Percentiles rank a stretch among this genome's conserved stretches.
Evolutionary conservation across 2,113 vertebrate genomes (phyloP).

Genomic region (Callorhinus ursinus): DNA sequence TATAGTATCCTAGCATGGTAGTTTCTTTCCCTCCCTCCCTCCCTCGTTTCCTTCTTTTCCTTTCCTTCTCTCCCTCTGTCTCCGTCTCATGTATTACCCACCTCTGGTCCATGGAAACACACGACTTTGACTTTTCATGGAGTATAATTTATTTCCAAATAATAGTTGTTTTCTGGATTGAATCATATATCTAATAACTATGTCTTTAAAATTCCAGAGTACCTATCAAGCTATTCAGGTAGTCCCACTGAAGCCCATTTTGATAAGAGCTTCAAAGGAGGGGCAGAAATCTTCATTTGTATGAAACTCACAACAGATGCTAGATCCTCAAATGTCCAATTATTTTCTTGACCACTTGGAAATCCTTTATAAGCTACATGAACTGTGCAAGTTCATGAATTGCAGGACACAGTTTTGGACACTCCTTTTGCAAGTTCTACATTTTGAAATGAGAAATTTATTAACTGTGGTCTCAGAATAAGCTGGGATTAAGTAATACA

Average conservation of each 20-base stretch:
- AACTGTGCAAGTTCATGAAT: not conserved
- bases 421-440: not conserved
- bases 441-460: constrained; percentile 24
- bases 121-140: not conserved
- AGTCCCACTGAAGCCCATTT: not conserved
- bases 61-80: no score
- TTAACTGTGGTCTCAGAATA: not conserved
- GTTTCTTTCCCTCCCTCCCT: not conserved
- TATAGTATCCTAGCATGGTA: not conserved
- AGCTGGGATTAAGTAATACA: not conserved
- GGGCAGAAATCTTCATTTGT: not conserved
- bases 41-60: fast-evolving
- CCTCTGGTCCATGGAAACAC: not conserved
- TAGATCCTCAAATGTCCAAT: not conserved
- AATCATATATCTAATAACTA: not conserved
- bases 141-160: not conserved
- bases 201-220: not conserved
- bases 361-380: not conserved
- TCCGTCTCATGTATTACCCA: not conserved
- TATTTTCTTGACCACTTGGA: not conserved
- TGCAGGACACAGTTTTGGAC: not conserved
- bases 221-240: not conserved
- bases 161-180: not conserved
- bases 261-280: not conserved
- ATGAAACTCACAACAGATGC: not conserved